phyloP scores from a whole-genome alignment of 2,797 vertebrate species.

The Amazona finschi region DNA sequence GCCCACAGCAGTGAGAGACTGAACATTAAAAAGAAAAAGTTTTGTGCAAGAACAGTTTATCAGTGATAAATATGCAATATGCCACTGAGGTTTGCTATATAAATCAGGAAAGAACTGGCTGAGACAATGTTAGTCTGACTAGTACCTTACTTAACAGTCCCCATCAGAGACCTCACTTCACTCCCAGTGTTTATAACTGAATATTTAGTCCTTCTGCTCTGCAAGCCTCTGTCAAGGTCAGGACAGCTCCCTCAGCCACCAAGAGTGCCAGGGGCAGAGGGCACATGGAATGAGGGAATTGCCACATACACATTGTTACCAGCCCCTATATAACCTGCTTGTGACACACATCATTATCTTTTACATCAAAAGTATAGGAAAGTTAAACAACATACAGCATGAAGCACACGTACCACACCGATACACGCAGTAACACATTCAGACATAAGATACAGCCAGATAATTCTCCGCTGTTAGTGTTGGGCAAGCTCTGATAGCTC shows the following conservation, averaged over 20 bases:
- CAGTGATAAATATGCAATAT: slow-evolving; percentile 42
- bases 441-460: background rate
- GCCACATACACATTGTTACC: background rate
- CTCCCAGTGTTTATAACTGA: background rate
- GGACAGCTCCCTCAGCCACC: background rate
- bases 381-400: slow-evolving; percentile 8
- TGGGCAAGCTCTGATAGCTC: slow-evolving; percentile 59
- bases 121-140: slow-evolving; percentile 6
- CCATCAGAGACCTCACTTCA: background rate
- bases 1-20: slow-evolving; percentile 12
- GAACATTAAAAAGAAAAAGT: background rate
- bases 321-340: background rate
- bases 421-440: background rate
- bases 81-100: background rate
- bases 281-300: background rate
- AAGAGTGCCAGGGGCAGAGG: background rate
- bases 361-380: slow-evolving; percentile 28
- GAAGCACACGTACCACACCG: background rate
- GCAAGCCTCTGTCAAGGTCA: background rate
- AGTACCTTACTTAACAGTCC: background rate
- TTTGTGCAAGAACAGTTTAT: slow-evolving; percentile 36
- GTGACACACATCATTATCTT: slow-evolving; percentile 55
- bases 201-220: background rate
- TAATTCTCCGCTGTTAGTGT: background rate
- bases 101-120: slow-evolving; percentile 13